Evolutionary conservation across 2,888 invertebrate genomes (phyloP).

Genomic region (Choristoneura rosaceana): DNA sequence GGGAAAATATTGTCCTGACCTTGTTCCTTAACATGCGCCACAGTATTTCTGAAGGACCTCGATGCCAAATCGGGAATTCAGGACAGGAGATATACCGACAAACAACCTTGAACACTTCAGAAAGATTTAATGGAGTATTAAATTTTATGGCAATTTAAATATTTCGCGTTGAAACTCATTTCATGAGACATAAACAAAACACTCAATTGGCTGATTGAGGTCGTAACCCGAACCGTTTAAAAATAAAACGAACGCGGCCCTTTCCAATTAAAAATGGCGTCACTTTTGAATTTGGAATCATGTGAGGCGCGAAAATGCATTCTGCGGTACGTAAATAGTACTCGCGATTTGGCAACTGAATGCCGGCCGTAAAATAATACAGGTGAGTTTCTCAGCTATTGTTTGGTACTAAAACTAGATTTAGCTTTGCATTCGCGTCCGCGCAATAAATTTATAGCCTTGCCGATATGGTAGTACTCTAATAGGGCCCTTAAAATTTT

Average conservation of each 20-base stretch:
- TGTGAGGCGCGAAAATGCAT: constrained; percentile 38
- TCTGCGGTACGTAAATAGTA: constrained; percentile 44
- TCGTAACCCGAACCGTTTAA: constrained; percentile 18
- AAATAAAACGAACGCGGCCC: constrained; percentile 14
- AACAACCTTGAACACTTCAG: constrained; percentile 31
- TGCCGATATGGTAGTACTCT: constrained; percentile 16
- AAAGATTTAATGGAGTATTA: constrained; percentile 33
- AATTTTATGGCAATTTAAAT: constrained; percentile 32
- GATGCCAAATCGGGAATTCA: constrained; percentile 32
- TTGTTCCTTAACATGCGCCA: constrained; percentile 10
- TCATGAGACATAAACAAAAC: constrained; percentile 40
- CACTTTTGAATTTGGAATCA: constrained; percentile 43
- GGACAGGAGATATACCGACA: constrained; percentile 18
- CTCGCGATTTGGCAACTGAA: constrained; percentile 42
- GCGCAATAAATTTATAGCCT: constrained; percentile 6
- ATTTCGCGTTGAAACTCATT: constrained; percentile 34
- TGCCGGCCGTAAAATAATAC: constrained; percentile 46
- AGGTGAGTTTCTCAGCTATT: constrained; percentile 49
- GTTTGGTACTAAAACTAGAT: constrained; percentile 44
- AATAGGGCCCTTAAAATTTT: constrained; percentile 19
- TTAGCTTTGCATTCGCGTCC: constrained; percentile 30
- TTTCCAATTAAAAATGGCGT: constrained; percentile 29
- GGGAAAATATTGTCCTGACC: constrained; percentile 27
- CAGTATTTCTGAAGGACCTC: constrained; percentile 36
- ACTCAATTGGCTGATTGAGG: constrained; percentile 32